Base-by-base conservation (phyloP, 2,888 invertebrate genomes). In the Dryobota labecula region DNA sequence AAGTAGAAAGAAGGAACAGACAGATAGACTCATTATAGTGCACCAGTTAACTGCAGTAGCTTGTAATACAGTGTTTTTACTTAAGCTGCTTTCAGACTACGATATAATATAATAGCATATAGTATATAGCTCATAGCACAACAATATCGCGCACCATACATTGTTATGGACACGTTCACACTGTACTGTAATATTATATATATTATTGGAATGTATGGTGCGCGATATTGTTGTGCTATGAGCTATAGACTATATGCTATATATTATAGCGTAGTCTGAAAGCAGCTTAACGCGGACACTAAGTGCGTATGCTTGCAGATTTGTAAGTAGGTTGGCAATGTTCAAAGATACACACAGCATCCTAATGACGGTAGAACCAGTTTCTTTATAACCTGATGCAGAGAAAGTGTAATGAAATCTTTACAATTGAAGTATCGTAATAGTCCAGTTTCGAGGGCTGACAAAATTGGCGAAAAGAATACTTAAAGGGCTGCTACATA, bases 371-470 rank as follows among this genome's bases (percentile, higher is more conserved):
- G 3, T 18, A 30, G 38, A 47, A 71, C 66, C 41, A 63, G 78
- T 82, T 76, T 45, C 36, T 54, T 63, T 45, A 45, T 66, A 30
- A 82, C 66, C 43, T 51, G 13, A 2, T 1, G 41, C 13, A 30
- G 70, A 63, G 78, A 82, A 78, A 78, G 78, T 66, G 27, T 18
- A 13, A 58, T 70, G 24, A 38, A 30, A 74, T 61, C 13, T 20
- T 41, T 61, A 57, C 77, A 53, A 81, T 76, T 47, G 43, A 20
- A 24, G 8, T 43, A 54, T 18, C 24, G 70, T 49, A 43, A 70
- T 24, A 30, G 2, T 38, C 6, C 2, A 38, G 15, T 53, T 71
- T 13, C n/a, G 18, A 54, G 38, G 9, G 54, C 20, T 63, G 20
- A 11, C 18, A 20, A 18, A 36, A 24, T 11, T 11, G 3, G 24